Evolutionary conservation across 2,888 invertebrate genomes (phyloP).

Genomic region (Crepidodera aurea): DNA sequence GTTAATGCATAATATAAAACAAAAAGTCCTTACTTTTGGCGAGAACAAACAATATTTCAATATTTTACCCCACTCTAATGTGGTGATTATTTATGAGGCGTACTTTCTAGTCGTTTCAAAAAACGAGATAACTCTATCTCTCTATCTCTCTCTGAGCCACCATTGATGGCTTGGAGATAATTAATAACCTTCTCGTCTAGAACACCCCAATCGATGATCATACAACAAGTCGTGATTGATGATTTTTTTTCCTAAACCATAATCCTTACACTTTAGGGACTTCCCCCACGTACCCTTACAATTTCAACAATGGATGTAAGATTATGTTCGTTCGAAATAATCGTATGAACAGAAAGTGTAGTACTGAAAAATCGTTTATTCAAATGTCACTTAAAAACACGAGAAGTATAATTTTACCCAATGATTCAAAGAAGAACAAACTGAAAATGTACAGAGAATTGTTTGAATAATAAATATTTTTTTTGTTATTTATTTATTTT

Average conservation of each 20-base stretch:
- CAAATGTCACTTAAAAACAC: background rate
- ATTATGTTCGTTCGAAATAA: slow-evolving; percentile 1
- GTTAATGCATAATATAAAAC: no score
- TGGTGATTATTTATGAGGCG: no score
- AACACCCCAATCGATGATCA: slow-evolving; percentile 57
- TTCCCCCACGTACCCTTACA: background rate
- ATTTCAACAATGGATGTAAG: slow-evolving; percentile 7
- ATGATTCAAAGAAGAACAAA: no score
- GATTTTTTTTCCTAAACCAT: slow-evolving; percentile 42
- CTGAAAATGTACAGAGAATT: no score
- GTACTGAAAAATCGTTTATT: no score
- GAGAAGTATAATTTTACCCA: no score
- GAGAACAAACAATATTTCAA: no score
- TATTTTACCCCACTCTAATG: background rate
- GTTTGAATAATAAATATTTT: no score
- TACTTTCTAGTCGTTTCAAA: no score
- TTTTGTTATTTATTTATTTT: no score
- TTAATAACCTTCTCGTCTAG: slow-evolving; percentile 55
- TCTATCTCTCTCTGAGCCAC: slow-evolving; percentile 39
- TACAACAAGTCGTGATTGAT: slow-evolving; percentile 59
- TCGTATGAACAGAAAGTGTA: background rate
- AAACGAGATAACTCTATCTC: background rate
- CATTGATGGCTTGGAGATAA: slow-evolving; percentile 57
- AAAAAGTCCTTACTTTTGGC: no score
- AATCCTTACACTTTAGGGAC: slow-evolving; percentile 19